A percentile compares a stretch with the other conserved stretches of the same genome.
Conservation (phyloP, 2,888 invertebrate species). For the Spisula solida region DNA sequence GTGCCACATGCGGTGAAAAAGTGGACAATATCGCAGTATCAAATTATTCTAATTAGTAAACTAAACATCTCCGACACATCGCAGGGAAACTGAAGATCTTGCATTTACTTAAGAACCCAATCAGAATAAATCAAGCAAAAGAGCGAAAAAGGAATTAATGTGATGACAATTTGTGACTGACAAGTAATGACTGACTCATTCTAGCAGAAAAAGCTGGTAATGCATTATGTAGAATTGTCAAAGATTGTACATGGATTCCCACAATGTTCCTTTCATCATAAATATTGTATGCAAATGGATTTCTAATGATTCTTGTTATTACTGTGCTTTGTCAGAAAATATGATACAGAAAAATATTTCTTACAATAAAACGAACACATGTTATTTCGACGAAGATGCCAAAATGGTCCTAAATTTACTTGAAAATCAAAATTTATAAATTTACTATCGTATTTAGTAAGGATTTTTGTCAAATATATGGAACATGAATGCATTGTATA, state of each 20-base stretch:
- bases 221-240: constrained; percentile 2
- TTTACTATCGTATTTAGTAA: no score
- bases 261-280: not conserved
- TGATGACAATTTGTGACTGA: constrained; percentile 2
- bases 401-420: no score
- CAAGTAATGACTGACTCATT: constrained; percentile 21
- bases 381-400: no score
- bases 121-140: constrained; percentile 22
- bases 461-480: no score
- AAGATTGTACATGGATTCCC: not conserved
- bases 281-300: not conserved
- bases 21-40: constrained; percentile 31
- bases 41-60: constrained; percentile 48
- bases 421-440: no score
- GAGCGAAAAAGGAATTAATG: constrained; percentile 28
- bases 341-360: no score
- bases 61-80: constrained; percentile 34
- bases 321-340: no score
- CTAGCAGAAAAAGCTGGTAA: constrained; percentile 14
- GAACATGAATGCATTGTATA: no score
- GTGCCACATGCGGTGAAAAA: constrained; percentile 32
- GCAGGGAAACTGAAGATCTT: constrained; percentile 28
- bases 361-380: no score
- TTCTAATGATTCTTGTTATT: not conserved
- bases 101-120: constrained; percentile 35